Percentiles rank a stretch among this genome's conserved stretches.
phyloP scores from a whole-genome alignment of 30 jellyfish, hydroid and myxozoan species.

The Aurelia sp. region DNA sequence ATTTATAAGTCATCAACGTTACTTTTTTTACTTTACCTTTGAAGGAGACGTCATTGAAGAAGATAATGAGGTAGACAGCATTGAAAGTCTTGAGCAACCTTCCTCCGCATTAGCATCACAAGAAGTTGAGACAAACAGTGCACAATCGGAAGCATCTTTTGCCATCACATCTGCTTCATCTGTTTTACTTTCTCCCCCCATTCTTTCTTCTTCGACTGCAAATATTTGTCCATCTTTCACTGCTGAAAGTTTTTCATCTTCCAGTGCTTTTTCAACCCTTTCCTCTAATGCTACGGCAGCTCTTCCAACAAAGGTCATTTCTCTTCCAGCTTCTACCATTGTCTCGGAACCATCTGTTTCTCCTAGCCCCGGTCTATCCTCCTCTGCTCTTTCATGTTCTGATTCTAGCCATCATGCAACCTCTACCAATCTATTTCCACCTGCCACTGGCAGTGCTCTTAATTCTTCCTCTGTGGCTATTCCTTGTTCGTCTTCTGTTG shows the following conservation, averaged over 20 bases:
- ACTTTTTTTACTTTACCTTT: background rate
- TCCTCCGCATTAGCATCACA: background rate
- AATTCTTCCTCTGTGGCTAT: too few relatives aligned
- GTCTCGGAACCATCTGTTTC: background rate
- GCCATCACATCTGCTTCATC: background rate
- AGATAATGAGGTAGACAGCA: background rate
- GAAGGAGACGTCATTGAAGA: background rate
- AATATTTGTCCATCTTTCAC: background rate
- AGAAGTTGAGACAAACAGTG: background rate
- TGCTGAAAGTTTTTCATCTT: background rate
- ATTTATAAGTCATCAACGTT: too few relatives aligned
- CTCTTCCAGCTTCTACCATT: background rate
- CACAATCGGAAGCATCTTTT: background rate
- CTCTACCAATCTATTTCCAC: background rate
- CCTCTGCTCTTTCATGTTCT: background rate
- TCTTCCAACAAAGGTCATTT: background rate
- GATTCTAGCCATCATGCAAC: background rate
- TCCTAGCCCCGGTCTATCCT: background rate
- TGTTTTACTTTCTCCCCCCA: background rate
- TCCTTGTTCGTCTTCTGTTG: too few relatives aligned
- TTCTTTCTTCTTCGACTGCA: background rate
- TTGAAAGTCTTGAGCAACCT: background rate
- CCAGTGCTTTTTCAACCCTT: background rate
- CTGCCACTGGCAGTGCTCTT: too few relatives aligned
- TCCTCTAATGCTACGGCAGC: background rate